Percentiles rank a stretch among this genome's conserved stretches.
phyloP scores from a whole-genome alignment of 1,140 invertebrate species.

The Cyclina sinensis region DNA sequence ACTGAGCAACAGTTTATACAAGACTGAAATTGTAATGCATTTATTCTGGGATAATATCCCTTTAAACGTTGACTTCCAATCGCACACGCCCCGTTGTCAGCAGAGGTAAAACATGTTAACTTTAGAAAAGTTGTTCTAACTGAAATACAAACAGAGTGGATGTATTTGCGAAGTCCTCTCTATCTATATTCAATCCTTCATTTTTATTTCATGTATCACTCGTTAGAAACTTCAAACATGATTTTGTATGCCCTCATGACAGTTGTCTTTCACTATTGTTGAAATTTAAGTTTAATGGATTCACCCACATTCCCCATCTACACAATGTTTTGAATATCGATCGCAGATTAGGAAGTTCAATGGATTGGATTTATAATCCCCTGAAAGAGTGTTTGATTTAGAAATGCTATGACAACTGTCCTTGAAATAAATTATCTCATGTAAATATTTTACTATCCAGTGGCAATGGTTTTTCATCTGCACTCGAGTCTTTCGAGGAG shows the following conservation, averaged over 20 bases:
- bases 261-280: slow-evolving; percentile 50
- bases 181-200: slow-evolving; percentile 42
- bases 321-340: slow-evolving; percentile 51
- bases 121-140: slow-evolving; percentile 47
- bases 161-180: slow-evolving; percentile 58
- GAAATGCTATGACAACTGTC: slow-evolving; percentile 43
- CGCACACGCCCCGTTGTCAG: slow-evolving; percentile 53
- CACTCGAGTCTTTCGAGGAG: slow-evolving; percentile 47
- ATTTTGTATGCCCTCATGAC: slow-evolving; percentile 57
- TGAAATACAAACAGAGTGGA: slow-evolving; percentile 52
- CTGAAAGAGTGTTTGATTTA: slow-evolving; percentile 63
- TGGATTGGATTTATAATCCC: slow-evolving; percentile 65
- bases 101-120: slow-evolving; percentile 28
- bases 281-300: slow-evolving; percentile 60
- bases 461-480: slow-evolving; percentile 39
- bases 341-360: slow-evolving; percentile 57
- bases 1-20: slow-evolving; percentile 52
- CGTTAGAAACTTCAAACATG: slow-evolving; percentile 36
- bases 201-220: slow-evolving; percentile 46
- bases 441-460: slow-evolving; percentile 58
- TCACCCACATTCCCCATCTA: slow-evolving; percentile 45
- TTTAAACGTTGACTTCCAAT: slow-evolving; percentile 55
- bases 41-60: slow-evolving; percentile 64
- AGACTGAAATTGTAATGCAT: slow-evolving; percentile 48
- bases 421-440: slow-evolving; percentile 63